Evolutionary conservation across 2,888 invertebrate genomes (phyloP).

Genomic region (Rotaria magnacalcarata): DNA sequence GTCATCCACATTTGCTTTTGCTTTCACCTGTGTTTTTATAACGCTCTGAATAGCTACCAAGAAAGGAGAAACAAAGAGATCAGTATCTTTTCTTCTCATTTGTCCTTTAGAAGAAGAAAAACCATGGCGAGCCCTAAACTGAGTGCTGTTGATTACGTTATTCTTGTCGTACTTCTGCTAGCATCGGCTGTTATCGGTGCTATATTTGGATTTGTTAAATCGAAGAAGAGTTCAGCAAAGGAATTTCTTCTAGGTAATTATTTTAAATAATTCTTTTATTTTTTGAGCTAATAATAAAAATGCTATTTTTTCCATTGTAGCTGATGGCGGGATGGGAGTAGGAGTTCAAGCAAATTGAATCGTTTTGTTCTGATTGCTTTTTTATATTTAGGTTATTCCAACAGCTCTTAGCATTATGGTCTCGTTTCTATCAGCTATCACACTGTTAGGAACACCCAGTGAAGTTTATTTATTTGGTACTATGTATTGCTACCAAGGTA

Average conservation of each 20-base stretch:
- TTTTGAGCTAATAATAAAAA: background rate
- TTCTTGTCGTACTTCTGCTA: conserved; percentile 34
- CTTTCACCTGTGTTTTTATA: too few species aligned
- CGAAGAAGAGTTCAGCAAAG: conserved; percentile 27
- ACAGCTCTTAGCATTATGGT: conserved; percentile 41
- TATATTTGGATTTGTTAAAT: conserved; percentile 40
- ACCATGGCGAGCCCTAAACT: background rate
- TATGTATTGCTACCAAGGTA: conserved; percentile 39
- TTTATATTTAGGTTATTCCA: conserved; percentile 33
- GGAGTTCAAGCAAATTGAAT: background rate
- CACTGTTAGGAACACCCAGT: conserved; percentile 39
- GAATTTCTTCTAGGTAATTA: conserved; percentile 39
- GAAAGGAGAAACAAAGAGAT: background rate
- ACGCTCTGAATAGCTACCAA: background rate
- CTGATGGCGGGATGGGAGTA: conserved; percentile 37
- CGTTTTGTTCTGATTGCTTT: background rate
- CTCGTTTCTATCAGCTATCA: conserved; percentile 40
- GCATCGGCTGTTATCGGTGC: conserved; percentile 43
- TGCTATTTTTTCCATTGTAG: background rate
- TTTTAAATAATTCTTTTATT: background rate
- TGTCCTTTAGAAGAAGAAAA: background rate
- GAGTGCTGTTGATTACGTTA: conserved; percentile 38
- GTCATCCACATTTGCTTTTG: too few species aligned
- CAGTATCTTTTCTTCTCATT: background rate
- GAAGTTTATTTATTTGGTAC: conserved; percentile 43